A percentile compares a stretch with the other conserved stretches of the same genome.
Conservation (phyloP, 2,113 vertebrate genomes). For the Donacobius atricapilla region DNA sequence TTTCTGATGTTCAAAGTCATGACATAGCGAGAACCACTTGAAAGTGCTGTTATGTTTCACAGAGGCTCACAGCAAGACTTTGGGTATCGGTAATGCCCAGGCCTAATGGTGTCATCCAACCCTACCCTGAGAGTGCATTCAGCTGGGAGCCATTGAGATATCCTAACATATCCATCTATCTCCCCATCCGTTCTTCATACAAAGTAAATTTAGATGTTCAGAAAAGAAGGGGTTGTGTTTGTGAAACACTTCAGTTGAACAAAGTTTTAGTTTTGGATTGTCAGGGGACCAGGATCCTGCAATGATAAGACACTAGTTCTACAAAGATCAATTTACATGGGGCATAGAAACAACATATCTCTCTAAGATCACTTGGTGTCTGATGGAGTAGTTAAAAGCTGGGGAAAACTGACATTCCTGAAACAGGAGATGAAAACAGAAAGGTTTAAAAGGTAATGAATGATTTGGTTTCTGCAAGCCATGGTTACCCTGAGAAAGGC, state of each 20-base stretch:
- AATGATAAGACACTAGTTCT: not conserved
- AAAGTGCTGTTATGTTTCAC: not conserved
- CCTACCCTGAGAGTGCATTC: rapidly evolving
- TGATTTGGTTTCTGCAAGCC: not conserved
- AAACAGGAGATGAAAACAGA: not conserved
- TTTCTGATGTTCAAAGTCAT: not conserved
- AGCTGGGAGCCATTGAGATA: not conserved
- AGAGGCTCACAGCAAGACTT: not conserved
- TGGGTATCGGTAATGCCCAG: not conserved
- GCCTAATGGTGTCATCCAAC: not conserved
- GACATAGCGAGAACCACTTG: not conserved
- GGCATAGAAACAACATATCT: not conserved
- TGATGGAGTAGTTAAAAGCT: not conserved
- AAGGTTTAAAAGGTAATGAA: not conserved
- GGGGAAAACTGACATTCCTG: not conserved
- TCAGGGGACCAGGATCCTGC: not conserved
- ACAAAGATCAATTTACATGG: not conserved
- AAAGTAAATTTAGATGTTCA: not conserved
- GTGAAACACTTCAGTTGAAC: not conserved
- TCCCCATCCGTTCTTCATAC: not conserved
- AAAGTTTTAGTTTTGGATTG: not conserved
- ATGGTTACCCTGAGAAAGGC: not conserved
- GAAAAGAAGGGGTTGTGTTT: not conserved
- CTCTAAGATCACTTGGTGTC: not conserved
- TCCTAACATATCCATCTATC: not conserved